Evolutionary conservation across 2,113 vertebrate genomes (phyloP).

Genomic region (Gyps fulvus): DNA sequence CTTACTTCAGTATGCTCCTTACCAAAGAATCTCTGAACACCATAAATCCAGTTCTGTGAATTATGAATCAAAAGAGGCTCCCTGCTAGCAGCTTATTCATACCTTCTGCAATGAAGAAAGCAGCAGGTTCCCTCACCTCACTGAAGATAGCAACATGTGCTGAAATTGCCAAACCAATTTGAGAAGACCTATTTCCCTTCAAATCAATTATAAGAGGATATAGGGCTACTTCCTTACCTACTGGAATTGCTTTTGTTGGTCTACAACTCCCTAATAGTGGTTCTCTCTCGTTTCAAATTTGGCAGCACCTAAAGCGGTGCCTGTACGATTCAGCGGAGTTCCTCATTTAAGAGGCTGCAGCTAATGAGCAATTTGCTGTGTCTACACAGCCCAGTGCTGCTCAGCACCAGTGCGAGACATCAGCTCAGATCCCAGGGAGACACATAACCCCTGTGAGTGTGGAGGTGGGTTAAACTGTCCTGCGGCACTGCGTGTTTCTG

Average conservation of each 20-base stretch:
- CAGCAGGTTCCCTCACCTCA: background rate
- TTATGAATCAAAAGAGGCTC: background rate
- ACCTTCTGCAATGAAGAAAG: background rate
- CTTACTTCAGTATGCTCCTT: background rate
- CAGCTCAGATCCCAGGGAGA: background rate
- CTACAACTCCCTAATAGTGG: background rate
- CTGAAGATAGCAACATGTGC: background rate
- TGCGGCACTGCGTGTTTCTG: fast-evolving
- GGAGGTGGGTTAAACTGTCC: background rate
- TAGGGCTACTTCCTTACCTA: background rate
- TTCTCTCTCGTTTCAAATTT: background rate
- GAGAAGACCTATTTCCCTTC: background rate
- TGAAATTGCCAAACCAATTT: background rate
- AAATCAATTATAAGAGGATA: background rate
- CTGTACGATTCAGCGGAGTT: fast-evolving
- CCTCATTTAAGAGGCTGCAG: background rate
- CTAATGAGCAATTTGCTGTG: background rate
- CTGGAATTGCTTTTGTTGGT: background rate
- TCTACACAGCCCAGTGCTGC: background rate
- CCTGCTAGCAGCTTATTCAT: background rate
- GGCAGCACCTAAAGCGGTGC: background rate
- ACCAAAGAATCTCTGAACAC: background rate
- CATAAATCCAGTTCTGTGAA: background rate
- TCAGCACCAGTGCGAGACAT: background rate
- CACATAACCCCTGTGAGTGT: fast-evolving